Conservation (phyloP, 2,113 vertebrate species). For the Rissa tridactyla region DNA sequence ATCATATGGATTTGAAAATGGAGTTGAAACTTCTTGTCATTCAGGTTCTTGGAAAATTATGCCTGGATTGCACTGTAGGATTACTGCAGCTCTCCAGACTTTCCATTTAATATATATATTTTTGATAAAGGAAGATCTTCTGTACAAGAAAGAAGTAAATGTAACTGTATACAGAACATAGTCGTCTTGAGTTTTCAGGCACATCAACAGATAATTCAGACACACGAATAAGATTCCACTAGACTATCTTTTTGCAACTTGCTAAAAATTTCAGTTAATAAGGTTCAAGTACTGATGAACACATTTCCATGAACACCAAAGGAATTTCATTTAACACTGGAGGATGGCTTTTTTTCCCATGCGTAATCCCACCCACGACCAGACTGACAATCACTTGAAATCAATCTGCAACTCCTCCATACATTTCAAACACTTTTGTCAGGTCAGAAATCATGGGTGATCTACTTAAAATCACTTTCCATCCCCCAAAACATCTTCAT, state of each 20-base stretch:
- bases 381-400: neutral
- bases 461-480: neutral
- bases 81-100: neutral
- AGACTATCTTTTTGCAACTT: neutral
- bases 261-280: neutral
- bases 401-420: neutral
- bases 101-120: neutral
- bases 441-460: slow-evolving; percentile 7
- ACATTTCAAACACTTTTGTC: neutral
- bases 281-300: neutral
- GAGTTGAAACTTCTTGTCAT: neutral
- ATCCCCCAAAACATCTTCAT: neutral
- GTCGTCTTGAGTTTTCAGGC: neutral
- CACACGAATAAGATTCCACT: neutral
- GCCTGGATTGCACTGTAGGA: neutral
- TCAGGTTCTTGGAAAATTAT: neutral
- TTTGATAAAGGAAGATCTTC: neutral
- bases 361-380: neutral
- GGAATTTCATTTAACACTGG: neutral
- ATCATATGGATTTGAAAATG: neutral
- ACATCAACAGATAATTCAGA: neutral
- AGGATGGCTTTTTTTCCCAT: neutral
- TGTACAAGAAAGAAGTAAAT: neutral
- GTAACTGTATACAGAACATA: neutral
- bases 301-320: neutral